Evolutionary conservation across 2,888 invertebrate species (phyloP).

Genomic region (Stenurella melanura): DNA sequence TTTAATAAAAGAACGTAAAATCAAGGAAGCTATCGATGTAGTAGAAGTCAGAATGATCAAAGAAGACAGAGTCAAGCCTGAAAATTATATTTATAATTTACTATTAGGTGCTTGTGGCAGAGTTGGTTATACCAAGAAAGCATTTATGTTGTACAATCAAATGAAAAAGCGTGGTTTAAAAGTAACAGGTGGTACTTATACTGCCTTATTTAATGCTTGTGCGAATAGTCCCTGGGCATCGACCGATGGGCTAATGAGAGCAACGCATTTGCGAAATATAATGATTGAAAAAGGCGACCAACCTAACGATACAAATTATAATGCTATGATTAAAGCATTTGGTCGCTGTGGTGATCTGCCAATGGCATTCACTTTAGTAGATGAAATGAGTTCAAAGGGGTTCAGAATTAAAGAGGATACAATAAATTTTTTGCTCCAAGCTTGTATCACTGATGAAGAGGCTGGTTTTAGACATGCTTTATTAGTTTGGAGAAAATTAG

Average conservation of each 20-base stretch:
- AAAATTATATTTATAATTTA: constrained; percentile 86
- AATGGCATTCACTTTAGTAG: constrained; percentile 87
- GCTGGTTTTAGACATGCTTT: constrained; percentile 89
- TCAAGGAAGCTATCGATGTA: constrained; percentile 86
- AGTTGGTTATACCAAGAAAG: constrained; percentile 90
- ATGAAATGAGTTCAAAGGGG: constrained; percentile 85
- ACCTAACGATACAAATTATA: constrained; percentile 86
- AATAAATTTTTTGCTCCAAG: constrained; percentile 87
- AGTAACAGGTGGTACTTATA: constrained; percentile 85
- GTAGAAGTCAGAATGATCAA: constrained; percentile 85
- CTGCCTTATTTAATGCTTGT: constrained; percentile 92
- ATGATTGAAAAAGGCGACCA: constrained; percentile 82
- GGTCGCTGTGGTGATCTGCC: constrained; percentile 87
- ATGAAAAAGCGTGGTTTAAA: constrained; percentile 86
- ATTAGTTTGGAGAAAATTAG: constrained; percentile 91
- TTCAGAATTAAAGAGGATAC: constrained; percentile 80
- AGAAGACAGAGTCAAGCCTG: constrained; percentile 86
- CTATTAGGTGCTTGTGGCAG: constrained; percentile 89
- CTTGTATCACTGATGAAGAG: constrained; percentile 86
- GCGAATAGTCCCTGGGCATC: constrained; percentile 83
- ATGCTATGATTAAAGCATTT: constrained; percentile 94
- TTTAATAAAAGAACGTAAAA: constrained; percentile 78
- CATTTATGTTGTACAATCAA: constrained; percentile 87
- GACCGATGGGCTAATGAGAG: constrained; percentile 81
- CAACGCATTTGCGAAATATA: constrained; percentile 79